Base-by-base conservation (phyloP, 2,888 invertebrate species). In the Microplitis manilae region DNA sequence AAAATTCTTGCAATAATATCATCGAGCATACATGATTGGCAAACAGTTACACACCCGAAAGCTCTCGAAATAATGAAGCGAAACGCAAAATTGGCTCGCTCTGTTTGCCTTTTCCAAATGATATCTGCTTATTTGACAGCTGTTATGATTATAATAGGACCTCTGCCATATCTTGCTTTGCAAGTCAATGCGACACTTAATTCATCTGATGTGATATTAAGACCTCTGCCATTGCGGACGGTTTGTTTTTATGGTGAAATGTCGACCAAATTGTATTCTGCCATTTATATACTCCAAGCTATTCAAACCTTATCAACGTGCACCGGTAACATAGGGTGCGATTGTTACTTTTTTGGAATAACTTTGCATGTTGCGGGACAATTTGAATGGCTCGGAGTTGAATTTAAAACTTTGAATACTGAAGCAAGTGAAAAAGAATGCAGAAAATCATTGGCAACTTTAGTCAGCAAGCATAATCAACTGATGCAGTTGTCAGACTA, bases 331-430 rank as follows among this genome's bases (percentile, higher is more conserved):
- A 59, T 78, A 8, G 81, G 79, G 1, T 67, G 67, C 15, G 79
- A 79, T 15, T 76, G 78, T 40, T 79, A 76, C 40, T 78, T 81
- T 17, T 79, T 81, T 62, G 65, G 68, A 15, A 61, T 81, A 0
- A 67, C 78, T 2, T 71, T 79, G 68, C 81, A 81, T 70, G 68
- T 81, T 50, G 75, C 69, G n/a, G 79, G 74, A 39, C 81, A 81
- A 50, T 69, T 78, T 4, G 68, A 78, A 61, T 20, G 75, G 9
- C 61, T 81, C 6, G 60, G 15, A 17, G 30, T 13, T 8, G 75
- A 79, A 9, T 64, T 81, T 1, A 65, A 79, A 71, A 50, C 61
- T 50, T 71, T 81, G 2, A 62, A 20, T 0, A 20, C 50, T n/a
- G 62, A 60, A 8, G n/a, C 15, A 5, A 74, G 71, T 41, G 68